phyloP scores from a whole-genome alignment of 2,888 invertebrate genomes.

The Microchrysa polita region DNA sequence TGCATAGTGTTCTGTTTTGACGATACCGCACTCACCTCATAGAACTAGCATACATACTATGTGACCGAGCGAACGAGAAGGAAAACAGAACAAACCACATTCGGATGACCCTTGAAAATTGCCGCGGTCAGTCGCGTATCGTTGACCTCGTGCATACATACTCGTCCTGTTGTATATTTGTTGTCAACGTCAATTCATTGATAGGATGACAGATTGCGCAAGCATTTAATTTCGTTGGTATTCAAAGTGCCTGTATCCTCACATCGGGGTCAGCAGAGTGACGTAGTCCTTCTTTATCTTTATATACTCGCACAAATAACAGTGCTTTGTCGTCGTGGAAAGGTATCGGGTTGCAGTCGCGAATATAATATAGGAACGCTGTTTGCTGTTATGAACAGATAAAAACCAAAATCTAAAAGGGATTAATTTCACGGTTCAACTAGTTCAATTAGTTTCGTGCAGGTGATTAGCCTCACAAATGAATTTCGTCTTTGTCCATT shows the following conservation, averaged over 20 bases:
- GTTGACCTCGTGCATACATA: background rate
- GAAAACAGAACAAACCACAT: background rate
- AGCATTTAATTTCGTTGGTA: conserved; percentile 25
- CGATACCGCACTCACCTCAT: no score
- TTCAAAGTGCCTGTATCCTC: background rate
- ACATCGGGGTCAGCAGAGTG: background rate
- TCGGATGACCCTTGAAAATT: background rate
- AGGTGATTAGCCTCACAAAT: background rate
- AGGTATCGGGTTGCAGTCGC: no score
- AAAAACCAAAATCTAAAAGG: background rate
- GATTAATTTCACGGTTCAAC: conserved; percentile 1
- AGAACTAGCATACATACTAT: no score
- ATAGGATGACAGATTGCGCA: conserved; percentile 11
- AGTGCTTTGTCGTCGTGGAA: no score
- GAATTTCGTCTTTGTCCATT: background rate
- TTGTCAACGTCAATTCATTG: background rate
- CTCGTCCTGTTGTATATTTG: no score
- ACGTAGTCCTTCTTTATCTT: no score
- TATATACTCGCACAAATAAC: background rate
- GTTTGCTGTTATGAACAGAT: no score
- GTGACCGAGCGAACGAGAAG: background rate
- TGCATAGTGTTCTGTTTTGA: no score
- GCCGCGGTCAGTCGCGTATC: background rate
- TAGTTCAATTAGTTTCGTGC: conserved; percentile 10
- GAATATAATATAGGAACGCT: no score